phyloP scores from a whole-genome alignment of 2,797 vertebrate species.

The Tenualosa thibaudeaui region DNA sequence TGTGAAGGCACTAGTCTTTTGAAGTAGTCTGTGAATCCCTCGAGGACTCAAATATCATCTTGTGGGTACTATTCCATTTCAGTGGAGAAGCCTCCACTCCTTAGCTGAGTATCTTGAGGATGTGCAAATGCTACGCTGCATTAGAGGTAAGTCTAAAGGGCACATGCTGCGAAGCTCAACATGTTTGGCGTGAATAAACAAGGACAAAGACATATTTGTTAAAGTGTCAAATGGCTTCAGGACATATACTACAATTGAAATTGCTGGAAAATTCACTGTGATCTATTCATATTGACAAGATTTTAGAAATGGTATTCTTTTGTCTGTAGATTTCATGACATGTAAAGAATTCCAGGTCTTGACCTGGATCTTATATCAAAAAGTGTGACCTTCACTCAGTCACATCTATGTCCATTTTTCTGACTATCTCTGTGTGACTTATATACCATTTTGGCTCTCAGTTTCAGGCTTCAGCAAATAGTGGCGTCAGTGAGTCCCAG shows the following conservation, averaged over 20 bases:
- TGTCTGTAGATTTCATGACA: not conserved
- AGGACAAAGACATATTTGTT: not conserved
- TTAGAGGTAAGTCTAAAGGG: not conserved
- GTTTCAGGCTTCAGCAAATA: not conserved
- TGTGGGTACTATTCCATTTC: not conserved
- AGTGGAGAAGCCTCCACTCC: not conserved
- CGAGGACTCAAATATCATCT: constrained; percentile 12
- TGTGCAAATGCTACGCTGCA: not conserved
- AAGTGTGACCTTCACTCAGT: too few species aligned
- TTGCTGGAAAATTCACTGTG: not conserved
- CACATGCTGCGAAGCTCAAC: not conserved
- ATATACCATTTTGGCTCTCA: not conserved
- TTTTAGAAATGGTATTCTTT: too few species aligned
- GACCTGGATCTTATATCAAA: not conserved
- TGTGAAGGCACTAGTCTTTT: constrained; percentile 35
- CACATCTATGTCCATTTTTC: too few species aligned
- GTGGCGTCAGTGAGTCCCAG: not conserved
- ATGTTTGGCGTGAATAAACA: not conserved
- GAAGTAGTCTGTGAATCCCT: not conserved
- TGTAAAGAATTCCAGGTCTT: not conserved
- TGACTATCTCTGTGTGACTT: not conserved
- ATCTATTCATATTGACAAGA: too few species aligned
- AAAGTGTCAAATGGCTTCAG: not conserved
- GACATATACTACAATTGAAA: not conserved
- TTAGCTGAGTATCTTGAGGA: not conserved